These are phyloP conservation scores for Doryteuthis pealeii DNA, from an alignment of 1,140 invertebrate species.

Conservation along the genomic window DNA sequence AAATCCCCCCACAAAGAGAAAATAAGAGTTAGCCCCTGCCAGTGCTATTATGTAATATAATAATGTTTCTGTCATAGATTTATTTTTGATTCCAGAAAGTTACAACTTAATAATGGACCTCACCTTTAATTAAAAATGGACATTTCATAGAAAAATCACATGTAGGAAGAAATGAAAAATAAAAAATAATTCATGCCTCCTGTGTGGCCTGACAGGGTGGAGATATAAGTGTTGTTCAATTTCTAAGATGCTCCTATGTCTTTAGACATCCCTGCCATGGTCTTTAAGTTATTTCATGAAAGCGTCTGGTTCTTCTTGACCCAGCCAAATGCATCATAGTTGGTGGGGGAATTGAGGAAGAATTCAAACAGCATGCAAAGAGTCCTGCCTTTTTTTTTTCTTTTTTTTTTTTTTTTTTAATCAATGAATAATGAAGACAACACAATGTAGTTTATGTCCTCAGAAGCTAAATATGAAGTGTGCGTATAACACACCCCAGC, in stretches of 20 bases:
- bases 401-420: constrained; percentile 1
- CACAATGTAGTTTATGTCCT: background rate
- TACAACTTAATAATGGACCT: too few species aligned
- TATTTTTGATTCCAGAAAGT: too few species aligned
- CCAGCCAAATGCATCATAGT: background rate
- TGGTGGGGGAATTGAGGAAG: background rate
- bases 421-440: background rate
- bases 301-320: background rate
- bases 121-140: too few species aligned
- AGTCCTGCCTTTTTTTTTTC: background rate
- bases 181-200: background rate
- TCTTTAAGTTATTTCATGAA: background rate
- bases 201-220: background rate
- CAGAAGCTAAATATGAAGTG: background rate
- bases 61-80: too few species aligned
- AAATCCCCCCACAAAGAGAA: too few species aligned
- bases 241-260: background rate
- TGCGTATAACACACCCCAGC: background rate
- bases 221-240: background rate
- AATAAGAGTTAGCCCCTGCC: too few species aligned
- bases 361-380: background rate
- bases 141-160: too few species aligned
- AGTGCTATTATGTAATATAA: too few species aligned
- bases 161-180: background rate
- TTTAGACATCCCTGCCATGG: constrained; percentile 1